Evolutionary conservation across 2,888 invertebrate genomes (phyloP).

Genomic region (Aphodius granarius): DNA sequence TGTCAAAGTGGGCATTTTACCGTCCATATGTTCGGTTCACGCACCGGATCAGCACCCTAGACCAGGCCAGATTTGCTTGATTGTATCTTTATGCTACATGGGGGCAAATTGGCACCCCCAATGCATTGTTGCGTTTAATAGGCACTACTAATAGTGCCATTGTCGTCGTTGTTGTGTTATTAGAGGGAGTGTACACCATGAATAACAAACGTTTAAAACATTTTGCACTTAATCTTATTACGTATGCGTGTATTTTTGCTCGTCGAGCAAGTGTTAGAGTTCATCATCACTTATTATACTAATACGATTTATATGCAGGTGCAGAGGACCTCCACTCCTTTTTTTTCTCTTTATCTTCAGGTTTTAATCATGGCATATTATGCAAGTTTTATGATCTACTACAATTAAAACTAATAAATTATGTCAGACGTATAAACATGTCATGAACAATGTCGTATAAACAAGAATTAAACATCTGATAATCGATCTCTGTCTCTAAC

Average conservation of each 20-base stretch:
- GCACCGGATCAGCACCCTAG: conserved; percentile 25
- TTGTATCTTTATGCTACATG: conserved; percentile 38
- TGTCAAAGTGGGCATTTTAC: neutral
- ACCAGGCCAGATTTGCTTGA: conserved; percentile 38
- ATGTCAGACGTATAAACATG: neutral
- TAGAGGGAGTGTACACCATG: conserved; percentile 21
- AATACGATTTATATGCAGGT: neutral
- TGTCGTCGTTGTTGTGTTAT: conserved; percentile 33
- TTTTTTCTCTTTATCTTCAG: neutral
- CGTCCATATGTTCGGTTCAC: conserved; percentile 36
- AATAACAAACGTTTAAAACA: conserved; percentile 9
- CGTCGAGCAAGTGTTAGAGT: conserved; percentile 1
- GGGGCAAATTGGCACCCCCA: conserved; percentile 35
- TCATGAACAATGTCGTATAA: neutral
- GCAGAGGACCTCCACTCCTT: neutral
- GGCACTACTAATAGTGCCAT: conserved; percentile 38
- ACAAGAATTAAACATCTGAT: neutral
- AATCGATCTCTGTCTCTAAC: neutral
- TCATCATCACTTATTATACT: neutral
- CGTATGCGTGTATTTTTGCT: neutral
- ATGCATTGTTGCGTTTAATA: conserved; percentile 36
- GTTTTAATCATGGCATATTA: neutral
- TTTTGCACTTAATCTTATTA: conserved; percentile 9
- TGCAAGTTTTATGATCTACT: neutral
- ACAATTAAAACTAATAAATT: neutral